Base-by-base conservation (phyloP, 1,140 invertebrate genomes). In the Cheumatopsyche charites region DNA sequence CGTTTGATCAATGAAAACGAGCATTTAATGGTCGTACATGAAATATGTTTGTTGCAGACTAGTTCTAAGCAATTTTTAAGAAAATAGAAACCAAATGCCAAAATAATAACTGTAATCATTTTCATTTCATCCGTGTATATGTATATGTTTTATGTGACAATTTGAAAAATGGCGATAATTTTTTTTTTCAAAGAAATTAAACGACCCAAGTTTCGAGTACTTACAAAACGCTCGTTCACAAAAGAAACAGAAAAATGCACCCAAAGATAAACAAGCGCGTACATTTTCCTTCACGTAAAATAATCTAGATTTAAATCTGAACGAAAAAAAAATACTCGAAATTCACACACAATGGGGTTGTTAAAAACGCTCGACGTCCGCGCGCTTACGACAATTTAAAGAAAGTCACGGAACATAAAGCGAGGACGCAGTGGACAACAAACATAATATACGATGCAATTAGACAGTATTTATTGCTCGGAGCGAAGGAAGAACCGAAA, bases 401-500 rank as follows among this genome's bases (percentile, higher is more conserved):
- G 41, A 63, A 43, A 41, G 29, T 43, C 62, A 43, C 62, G 62
- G 41, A 63, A 63, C 62, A 63, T 42, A 63, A 63, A 63, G 41
- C 62, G 41, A 41, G 62, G 62, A 43, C 62, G 21, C 29, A 63
- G 55, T 58, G 55, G 55, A 58, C 55, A 58, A 58, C 23, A 26
- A 58, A 58, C 55, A 58, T 58, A 58, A 58, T 58, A 58, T 58
- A 58, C 21, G 55, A 58, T 58, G 55, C 41, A 63, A 63, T 63
- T 63, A 63, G 15, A 23, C 23, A 42, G 62, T 63, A 63, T 63
- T 63, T 63, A 41, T 63, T 63, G 29, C 41, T 25, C 1, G 19
- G 29, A 63, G 55, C 21, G 21, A 63, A 62, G 58, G 62, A 42
- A 62, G 58, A 41, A 62, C 49, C 49, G 66, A 67, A 68, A 58